Conservation (phyloP, 2,888 invertebrate species). For the Alviniconcha strummeri region DNA sequence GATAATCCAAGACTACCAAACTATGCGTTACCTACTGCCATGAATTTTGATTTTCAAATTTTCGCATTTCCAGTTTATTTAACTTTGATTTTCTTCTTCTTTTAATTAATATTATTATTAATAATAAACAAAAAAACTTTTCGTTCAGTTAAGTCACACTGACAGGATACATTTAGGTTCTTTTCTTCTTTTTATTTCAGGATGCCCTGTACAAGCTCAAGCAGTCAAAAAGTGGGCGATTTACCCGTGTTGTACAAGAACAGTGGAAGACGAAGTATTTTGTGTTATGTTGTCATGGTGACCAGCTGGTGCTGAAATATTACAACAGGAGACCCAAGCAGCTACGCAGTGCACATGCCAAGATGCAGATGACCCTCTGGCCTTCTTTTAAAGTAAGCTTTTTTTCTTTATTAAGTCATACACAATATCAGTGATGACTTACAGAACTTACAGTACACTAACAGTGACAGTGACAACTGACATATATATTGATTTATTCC, state of each 20-base stretch:
- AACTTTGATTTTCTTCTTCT: no score
- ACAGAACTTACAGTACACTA: not conserved
- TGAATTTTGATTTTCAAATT: no score
- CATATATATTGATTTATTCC: no score
- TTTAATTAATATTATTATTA: no score
- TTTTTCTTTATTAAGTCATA: not conserved
- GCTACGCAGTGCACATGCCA: not conserved
- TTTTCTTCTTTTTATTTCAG: conserved; percentile 46
- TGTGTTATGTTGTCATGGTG: conserved; percentile 55
- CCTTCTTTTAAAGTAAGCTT: conserved; percentile 35
- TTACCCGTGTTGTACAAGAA: conserved; percentile 49
- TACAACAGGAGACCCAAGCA: conserved; percentile 64
- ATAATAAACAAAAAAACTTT: no score
- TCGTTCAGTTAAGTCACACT: no score
- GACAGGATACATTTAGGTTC: not conserved
- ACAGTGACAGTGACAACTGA: not conserved
- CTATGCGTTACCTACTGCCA: no score
- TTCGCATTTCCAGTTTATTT: no score
- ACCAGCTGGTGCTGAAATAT: conserved; percentile 62
- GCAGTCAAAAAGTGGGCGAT: conserved; percentile 50
- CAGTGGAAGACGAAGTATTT: conserved; percentile 66
- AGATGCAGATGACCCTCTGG: conserved; percentile 29
- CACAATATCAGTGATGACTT: no score
- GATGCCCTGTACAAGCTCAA: conserved; percentile 62
- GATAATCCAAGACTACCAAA: no score